phyloP scores from a whole-genome alignment of 2,888 invertebrate species.

The Polymixis flavicincta region DNA sequence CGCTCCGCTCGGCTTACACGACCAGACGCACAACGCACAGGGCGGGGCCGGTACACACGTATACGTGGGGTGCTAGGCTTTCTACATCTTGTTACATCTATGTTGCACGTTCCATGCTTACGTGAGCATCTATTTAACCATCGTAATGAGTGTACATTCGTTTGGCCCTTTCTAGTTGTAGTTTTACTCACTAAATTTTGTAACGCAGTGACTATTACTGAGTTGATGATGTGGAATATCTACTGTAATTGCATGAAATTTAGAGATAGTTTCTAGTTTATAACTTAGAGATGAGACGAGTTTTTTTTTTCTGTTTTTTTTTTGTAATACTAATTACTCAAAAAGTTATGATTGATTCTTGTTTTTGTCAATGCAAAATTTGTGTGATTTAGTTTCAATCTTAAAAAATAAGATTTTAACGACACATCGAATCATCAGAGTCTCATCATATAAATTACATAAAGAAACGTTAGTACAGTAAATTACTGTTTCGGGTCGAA shows the following conservation, averaged over 20 bases:
- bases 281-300: conserved; percentile 75
- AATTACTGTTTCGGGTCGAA: conserved; percentile 43
- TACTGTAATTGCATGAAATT: conserved; percentile 81
- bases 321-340: conserved; percentile 37
- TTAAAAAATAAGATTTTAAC: conserved; percentile 33
- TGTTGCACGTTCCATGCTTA: conserved; percentile 77
- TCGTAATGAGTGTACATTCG: conserved; percentile 71
- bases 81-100: conserved; percentile 68
- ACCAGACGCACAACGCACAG: conserved; percentile 56
- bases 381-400: conserved; percentile 41
- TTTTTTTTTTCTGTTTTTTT: conserved; percentile 61
- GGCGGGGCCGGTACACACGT: conserved; percentile 48
- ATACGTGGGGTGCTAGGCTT: conserved; percentile 74
- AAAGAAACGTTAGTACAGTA: conserved; percentile 40
- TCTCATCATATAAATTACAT: conserved; percentile 59
- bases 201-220: conserved; percentile 68
- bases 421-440: conserved; percentile 63
- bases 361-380: conserved; percentile 42
- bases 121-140: conserved; percentile 70
- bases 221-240: conserved; percentile 73
- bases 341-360: conserved; percentile 54
- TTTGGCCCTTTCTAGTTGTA: conserved; percentile 74
- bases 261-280: conserved; percentile 82
- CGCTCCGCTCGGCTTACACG: conserved; percentile 50
- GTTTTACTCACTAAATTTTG: conserved; percentile 70